Evolutionary conservation across 1,140 invertebrate genomes (phyloP), one percentile per base, ranked within the genome.

Genomic region (Drosophila lacteicornis): DNA sequence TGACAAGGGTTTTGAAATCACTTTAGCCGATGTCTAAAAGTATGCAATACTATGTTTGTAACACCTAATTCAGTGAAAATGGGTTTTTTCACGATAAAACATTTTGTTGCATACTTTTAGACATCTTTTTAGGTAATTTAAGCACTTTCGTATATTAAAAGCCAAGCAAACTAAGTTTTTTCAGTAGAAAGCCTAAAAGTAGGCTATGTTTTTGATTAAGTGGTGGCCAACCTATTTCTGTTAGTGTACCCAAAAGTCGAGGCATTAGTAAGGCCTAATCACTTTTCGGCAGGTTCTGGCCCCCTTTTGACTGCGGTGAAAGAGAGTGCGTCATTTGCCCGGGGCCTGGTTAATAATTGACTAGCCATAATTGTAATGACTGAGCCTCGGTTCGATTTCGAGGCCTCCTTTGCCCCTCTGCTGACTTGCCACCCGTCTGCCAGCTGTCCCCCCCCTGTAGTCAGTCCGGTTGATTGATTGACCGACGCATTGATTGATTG

Each of bases 401-500:
- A 62, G 45, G 25, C 33, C 33, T 22, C 22, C 30, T 40, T n/a
- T 25, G 33, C 33, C n/a, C 30, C 17, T 6, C 12, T 27, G 12
- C 17, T 66, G 27, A 45, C 62, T 51, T 51, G 40, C 46, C n/a
- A 12, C 40, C 22, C 47, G 36, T 47, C 69, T 59, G 69, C 36
- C 50, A 33, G 33, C 27, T 47, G 46, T 51, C 25, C 55, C 36
- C 15, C 36, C 15, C 22, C 22, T 15, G 27, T 7, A 25, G 75
- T 51, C 40, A 40, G 9, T 46, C 38, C 12, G 30, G 12, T 53
- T 88, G 84, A 83, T 79, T 75, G 82, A 85, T 85, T 75, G 75
- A 69, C 19, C 19, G 27, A 51, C 36, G 47, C 74, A 63, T 90
- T 88, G 84, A 88, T 88, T 90, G 84, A 88, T 88, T 71, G 84